Evolutionary conservation across 2,797 vertebrate species (phyloP).

Genomic region (Toxotes lorentzi): DNA sequence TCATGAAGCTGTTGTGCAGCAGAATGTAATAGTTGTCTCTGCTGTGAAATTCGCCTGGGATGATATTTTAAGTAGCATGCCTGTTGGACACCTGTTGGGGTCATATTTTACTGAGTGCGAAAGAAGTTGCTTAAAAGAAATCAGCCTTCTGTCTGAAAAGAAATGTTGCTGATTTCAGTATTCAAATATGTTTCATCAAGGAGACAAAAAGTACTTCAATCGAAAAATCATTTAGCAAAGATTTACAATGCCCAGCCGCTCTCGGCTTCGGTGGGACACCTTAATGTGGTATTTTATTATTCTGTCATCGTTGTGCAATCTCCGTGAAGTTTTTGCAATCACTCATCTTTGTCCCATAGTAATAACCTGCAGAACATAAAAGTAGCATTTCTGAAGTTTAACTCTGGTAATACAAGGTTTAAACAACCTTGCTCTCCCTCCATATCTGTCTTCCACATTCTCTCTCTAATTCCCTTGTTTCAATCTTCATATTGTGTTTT

Average conservation of each 20-base stretch:
- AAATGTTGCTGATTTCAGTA: constrained; percentile 20
- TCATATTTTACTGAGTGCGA: constrained; percentile 13
- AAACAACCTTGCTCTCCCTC: constrained; percentile 12
- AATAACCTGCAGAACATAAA: constrained; percentile 19
- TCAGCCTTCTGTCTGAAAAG: constrained; percentile 5
- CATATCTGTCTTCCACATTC: constrained; percentile 1
- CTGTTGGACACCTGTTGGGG: constrained; percentile 52
- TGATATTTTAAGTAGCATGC: constrained; percentile 43
- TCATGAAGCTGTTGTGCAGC: constrained; percentile 56
- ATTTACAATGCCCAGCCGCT: not conserved
- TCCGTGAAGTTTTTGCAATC: not conserved
- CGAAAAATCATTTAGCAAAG: not conserved
- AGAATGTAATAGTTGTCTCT: constrained; percentile 43
- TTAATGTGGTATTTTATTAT: constrained; percentile 1
- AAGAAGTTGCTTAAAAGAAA: constrained; percentile 7
- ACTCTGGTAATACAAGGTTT: constrained; percentile 13
- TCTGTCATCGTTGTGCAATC: not conserved
- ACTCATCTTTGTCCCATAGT: not conserved
- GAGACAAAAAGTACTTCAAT: constrained; percentile 2
- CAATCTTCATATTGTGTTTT: constrained; percentile 60
- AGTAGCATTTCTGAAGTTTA: constrained; percentile 19
- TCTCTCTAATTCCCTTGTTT: constrained; percentile 39
- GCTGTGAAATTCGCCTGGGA: constrained; percentile 32
- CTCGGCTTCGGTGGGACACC: not conserved
- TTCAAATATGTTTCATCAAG: constrained; percentile 14